Evolutionary conservation across 2,888 invertebrate genomes (phyloP), one percentile per base, ranked within the genome.

Genomic region (Aquatica leii): DNA sequence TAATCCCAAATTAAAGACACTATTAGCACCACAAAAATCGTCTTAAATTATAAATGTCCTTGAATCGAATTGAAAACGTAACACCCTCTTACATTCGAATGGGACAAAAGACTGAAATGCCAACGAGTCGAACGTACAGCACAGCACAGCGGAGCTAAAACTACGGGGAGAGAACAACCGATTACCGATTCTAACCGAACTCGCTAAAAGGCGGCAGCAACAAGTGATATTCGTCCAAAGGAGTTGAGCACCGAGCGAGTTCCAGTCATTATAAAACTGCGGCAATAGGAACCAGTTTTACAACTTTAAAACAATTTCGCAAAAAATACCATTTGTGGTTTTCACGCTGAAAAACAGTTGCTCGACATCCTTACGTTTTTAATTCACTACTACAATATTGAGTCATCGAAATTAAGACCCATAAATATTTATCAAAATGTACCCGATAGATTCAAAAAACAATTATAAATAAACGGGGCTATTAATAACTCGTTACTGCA

Each of bases 61-160:
- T 77, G 77, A 75, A 71, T 68, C 62, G 62, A 34, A 50, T 40
- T 57, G 62, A 48, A 59, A 54, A 62, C 68, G 61, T 50, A 59
- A 69, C 71, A 65, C 73, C 74, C 72, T 59, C 66, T 70, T 73
- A 50, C 46, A 50, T 57, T 64, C 52, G 68, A 69, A 68, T 66
- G 57, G 67, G 73, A 75, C 73, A 72, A 74, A 75, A 74, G 74
- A 76, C 76, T 77, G 73, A 71, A 69, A 69, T 70, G 69, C 65
- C 65, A 68, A 66, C 65, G 65, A 63, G 62, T 69, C 68, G 65
- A 67, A 54, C 62, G 63, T 67, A 68, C 11, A 41, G 41, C 24
- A 52, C 24, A 24, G n/a, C n/a, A 20, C 24, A 40, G 53, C 50
- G 40, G 17, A 41, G 49, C 24, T 31, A 17, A 43, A 35, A 14